Conservation (phyloP, 2,113 vertebrate genomes). For the Amblyopsis rosae region DNA sequence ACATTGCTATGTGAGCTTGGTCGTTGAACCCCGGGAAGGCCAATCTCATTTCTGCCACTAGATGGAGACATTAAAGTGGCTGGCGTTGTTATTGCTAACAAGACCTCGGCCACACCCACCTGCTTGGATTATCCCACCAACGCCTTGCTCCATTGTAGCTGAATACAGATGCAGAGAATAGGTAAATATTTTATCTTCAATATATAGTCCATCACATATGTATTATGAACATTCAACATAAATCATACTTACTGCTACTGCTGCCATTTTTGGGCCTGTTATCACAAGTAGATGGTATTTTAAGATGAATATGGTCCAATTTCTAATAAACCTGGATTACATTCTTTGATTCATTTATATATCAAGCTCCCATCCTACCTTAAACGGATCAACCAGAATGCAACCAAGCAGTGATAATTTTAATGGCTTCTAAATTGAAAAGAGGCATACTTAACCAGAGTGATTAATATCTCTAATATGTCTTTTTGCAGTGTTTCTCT, state of each 20-base stretch:
- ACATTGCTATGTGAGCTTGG: too few relatives aligned
- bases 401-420: conserved; percentile 38
- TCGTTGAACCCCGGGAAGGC: neutral
- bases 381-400: conserved; percentile 17
- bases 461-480: conserved; percentile 38
- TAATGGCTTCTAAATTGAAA: conserved; percentile 48
- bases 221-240: conserved; percentile 14
- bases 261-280: neutral
- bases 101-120: conserved; percentile 63
- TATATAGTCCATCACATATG: neutral
- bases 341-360: neutral
- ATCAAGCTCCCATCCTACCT: conserved; percentile 27
- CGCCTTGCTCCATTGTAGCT: conserved; percentile 37
- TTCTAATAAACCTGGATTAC: neutral
- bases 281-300: neutral
- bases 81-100: neutral
- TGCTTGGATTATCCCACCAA: conserved; percentile 36
- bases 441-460: conserved; percentile 41
- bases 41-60: conserved; percentile 16
- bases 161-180: conserved; percentile 27
- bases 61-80: conserved; percentile 50
- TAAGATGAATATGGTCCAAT: conserved; percentile 7
- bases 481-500: conserved; percentile 20
- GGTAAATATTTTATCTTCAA: conserved; percentile 36
- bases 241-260: conserved; percentile 3